Evolutionary conservation across 2,797 vertebrate genomes (phyloP).

Genomic region (Spondyliosoma cantharus): DNA sequence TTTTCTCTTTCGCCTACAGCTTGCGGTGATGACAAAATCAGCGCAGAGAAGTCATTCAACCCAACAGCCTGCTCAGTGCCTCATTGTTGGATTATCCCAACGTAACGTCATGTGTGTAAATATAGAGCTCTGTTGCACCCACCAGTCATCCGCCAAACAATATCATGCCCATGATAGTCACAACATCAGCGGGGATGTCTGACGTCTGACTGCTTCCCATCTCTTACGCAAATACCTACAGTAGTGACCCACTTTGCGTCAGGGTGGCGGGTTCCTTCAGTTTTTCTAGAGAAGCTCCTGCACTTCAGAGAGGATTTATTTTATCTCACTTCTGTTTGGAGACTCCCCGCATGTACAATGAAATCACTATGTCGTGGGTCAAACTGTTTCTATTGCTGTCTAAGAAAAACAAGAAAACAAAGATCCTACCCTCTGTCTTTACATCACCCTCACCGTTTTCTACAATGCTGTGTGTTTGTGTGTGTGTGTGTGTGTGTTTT

Average conservation of each 20-base stretch:
- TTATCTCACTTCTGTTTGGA: not conserved
- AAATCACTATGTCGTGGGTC: not conserved
- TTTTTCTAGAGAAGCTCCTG: slow-evolving; percentile 1
- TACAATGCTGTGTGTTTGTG: not conserved
- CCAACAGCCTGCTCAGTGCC: slow-evolving; percentile 18
- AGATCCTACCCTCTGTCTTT: not conserved
- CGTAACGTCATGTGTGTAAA: slow-evolving; percentile 17
- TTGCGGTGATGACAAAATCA: slow-evolving; percentile 6
- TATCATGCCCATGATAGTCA: slow-evolving; percentile 21
- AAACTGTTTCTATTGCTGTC: slow-evolving; percentile 1
- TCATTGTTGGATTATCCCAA: slow-evolving; percentile 24
- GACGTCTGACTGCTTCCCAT: slow-evolving; percentile 28
- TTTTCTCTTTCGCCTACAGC: slow-evolving; percentile 20
- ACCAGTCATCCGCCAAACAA: not conserved
- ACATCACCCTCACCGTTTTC: not conserved
- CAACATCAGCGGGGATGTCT: slow-evolving; percentile 23
- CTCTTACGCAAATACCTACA: slow-evolving; percentile 3
- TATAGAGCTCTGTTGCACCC: slow-evolving; percentile 16
- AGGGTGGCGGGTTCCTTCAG: not conserved
- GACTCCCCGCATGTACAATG: not conserved
- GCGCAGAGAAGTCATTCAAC: slow-evolving; percentile 19
- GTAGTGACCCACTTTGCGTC: not conserved
- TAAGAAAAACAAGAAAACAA: slow-evolving; percentile 2
- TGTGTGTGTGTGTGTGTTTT: not conserved
- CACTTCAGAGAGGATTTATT: not conserved